A percentile compares a stretch with the other conserved stretches of the same genome.
Evolutionary conservation across 2,888 invertebrate species (phyloP).

Genomic region (Theristus sp.): DNA sequence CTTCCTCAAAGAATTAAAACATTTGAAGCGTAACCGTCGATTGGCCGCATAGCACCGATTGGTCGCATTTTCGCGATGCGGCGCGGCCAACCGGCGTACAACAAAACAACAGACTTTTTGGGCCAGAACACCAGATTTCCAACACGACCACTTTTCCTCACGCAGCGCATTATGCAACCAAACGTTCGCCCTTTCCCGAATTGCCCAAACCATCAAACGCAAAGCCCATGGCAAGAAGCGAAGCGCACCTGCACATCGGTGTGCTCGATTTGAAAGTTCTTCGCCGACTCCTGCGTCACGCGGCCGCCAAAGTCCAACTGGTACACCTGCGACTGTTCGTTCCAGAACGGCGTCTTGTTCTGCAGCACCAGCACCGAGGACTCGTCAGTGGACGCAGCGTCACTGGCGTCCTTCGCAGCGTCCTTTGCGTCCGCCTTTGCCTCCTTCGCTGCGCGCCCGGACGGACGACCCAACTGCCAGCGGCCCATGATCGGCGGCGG

Average conservation of each 20-base stretch:
- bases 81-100: no score
- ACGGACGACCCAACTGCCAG: not conserved
- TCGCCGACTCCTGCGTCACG: conserved; percentile 96
- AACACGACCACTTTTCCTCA: no score
- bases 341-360: conserved; percentile 96
- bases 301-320: conserved; percentile 95
- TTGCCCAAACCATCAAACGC: no score
- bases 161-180: no score
- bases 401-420: not conserved
- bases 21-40: no score
- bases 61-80: no score
- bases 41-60: no score
- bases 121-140: no score
- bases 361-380: conserved; percentile 46
- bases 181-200: no score
- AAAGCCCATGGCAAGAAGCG: no score
- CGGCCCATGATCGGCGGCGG: not conserved
- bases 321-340: conserved; percentile 82
- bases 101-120: no score
- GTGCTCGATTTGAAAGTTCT: conserved; percentile 97
- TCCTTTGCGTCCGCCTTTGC: not conserved
- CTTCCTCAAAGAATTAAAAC: no score
- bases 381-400: not conserved
- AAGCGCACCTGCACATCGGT: conserved; percentile 70
- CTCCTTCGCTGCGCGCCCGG: not conserved